Evolutionary conservation across 2,888 invertebrate genomes (phyloP), one percentile per base, ranked within the genome.

Genomic region (Acanthoscelides obtectus): DNA sequence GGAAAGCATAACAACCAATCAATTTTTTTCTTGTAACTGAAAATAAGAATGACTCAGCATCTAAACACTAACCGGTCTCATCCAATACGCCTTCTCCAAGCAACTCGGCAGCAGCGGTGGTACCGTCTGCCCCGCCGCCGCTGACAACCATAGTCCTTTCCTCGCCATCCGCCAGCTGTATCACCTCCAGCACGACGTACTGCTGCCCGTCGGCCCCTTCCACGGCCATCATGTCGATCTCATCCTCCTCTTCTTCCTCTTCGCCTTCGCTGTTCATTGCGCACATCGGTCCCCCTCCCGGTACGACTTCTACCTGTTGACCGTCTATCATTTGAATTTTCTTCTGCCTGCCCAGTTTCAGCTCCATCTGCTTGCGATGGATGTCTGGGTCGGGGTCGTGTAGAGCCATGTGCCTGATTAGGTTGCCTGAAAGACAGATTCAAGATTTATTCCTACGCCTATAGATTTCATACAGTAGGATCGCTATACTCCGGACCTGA

Each of bases 121-220:
- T 25, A 3, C 45, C 85, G 84, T 45, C 86, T 84, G 45, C 45
- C 17, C 45, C 45, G 20, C 86, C 88, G 17, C 25, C 69, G 22
- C 69, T 22, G 0, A 90, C 90, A 66, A 91, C 90, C 83, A 87
- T 87, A 69, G 91, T 89, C 4, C 88, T 87, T 75, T 91, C 92
- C 77, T 92, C 93, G 70, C 92, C 92, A 76, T 89, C 89, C 21
- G 88, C 89, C 66, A 94, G 84, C 79, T 94, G 94, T 67, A 96
- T 94, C 12, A 96, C 95, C 86, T 96, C 95, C 19, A 96, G 86
- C n/a, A 96, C 95, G 69, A 96, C 95, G 80, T 94, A 95, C 83
- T 94, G 93, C 78, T 94, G 93, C 0, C 94, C 94, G 83, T 92
- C 92, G 5, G 90, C 88, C 22, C 90, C 90, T 82, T 93, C 90